Evolutionary conservation across 2,888 invertebrate species (phyloP).

Genomic region (Argyra leucocephala): DNA sequence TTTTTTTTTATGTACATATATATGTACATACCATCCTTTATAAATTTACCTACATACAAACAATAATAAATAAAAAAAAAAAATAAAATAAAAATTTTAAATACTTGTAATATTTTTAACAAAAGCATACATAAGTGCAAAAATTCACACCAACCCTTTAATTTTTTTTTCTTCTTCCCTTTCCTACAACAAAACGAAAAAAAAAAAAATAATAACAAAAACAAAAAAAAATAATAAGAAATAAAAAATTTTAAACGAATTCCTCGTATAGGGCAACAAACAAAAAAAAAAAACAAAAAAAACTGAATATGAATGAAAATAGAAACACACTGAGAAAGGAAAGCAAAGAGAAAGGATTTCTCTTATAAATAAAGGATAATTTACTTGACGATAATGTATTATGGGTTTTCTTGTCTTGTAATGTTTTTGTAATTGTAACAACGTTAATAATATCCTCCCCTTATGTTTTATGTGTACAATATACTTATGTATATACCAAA

Average conservation of each 20-base stretch:
- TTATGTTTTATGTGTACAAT: not conserved
- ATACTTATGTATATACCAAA: not conserved
- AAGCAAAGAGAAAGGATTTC: not conserved
- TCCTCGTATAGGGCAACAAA: not conserved
- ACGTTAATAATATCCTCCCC: not conserved
- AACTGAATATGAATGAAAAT: too few relatives aligned
- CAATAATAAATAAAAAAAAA: too few relatives aligned
- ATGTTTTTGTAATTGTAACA: constrained; percentile 1
- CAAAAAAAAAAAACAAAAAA: not conserved
- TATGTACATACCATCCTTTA: too few relatives aligned
- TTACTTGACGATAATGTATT: constrained; percentile 6
- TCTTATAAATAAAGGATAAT: not conserved
- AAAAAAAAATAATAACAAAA: not conserved
- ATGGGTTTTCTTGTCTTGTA: constrained; percentile 6
- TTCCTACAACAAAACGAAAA: not conserved
- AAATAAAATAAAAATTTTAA: not conserved
- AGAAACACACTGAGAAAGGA: not conserved
- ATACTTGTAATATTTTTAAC: not conserved
- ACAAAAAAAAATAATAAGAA: not conserved
- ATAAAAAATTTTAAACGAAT: not conserved
- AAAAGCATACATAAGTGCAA: constrained; percentile 3
- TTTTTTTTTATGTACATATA: too few relatives aligned
- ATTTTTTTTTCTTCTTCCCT: not conserved
- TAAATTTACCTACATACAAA: too few relatives aligned
- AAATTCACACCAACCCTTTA: constrained; percentile 2